Evolutionary conservation across 2,888 invertebrate species (phyloP), one percentile per base, ranked within the genome.

Genomic region (Stictocephala bisonia): DNA sequence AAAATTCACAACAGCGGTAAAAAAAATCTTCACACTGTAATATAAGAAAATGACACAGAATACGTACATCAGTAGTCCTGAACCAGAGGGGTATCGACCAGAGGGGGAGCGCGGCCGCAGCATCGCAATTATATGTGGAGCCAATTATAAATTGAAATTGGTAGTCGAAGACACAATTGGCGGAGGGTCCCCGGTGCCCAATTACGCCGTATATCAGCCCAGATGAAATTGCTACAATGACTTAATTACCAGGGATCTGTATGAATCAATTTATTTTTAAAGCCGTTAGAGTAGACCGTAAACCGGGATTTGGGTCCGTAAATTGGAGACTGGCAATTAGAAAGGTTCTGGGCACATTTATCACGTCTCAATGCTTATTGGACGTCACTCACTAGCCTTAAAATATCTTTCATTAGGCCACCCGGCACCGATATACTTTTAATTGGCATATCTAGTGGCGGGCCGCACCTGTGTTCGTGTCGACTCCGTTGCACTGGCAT

Each of bases 341-440:
- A 78, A 79, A 78, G 79, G 78, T 76, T 70, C 66, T 26, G 58
- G 22, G 71, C 71, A 70, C 75, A 78, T 78, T 77, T 77, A 76
- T 77, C 77, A 76, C 76, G 75, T 67, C 77, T 77, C 77, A 78
- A 77, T 77, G 77, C 79, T 79, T 78, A 78, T 76, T 78, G 78
- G 78, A 77, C 76, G 77, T 78, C 79, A 77, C 76, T 77, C 78
- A 76, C 60, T 69, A 76, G 20, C 22, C 51, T 75, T 75, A 73
- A 75, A 73, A 35, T 58, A 41, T 29, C 58, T 64, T 27, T 51
- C 15, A 60, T 50, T 60, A n/a, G 15, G 56, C 26, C 26, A 53
- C 18, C 9, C 26, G 56, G 35, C 72, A 73, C 72, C 74, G 74
- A 74, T 75, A 73, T 68, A 72, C 73, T 69, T 74, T 76, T 76